A percentile compares a stretch with the other conserved stretches of the same genome.
phyloP scores from a whole-genome alignment of 2,888 invertebrate species.

The Eupithecia abbreviata region DNA sequence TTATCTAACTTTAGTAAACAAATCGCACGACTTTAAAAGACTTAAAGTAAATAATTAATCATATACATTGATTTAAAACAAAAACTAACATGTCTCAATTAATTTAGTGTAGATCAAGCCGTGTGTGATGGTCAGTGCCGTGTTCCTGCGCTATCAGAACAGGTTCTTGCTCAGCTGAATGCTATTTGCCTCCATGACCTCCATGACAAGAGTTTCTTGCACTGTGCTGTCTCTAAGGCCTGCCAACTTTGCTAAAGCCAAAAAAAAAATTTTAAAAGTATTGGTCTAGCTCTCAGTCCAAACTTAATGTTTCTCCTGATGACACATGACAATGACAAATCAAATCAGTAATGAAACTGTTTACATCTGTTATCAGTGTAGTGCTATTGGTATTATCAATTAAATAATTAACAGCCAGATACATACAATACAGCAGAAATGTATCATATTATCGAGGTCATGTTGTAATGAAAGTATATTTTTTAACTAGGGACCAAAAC shows the following conservation, averaged over 20 bases:
- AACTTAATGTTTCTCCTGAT: neutral
- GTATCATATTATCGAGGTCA: neutral
- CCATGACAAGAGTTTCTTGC: neutral
- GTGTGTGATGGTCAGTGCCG: too few species aligned
- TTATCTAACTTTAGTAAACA: too few species aligned
- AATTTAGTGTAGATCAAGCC: too few species aligned
- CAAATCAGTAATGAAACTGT: neutral
- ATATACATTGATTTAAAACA: too few species aligned
- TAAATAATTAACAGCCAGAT: neutral
- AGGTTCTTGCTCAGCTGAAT: too few species aligned
- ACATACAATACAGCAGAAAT: neutral
- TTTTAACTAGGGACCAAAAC: too few species aligned
- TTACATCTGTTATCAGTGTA: conserved; percentile 6
- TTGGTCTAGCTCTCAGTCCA: neutral
- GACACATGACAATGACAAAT: neutral
- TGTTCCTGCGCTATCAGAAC: too few species aligned
- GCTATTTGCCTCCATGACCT: neutral
- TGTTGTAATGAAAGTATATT: neutral
- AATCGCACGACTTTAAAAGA: too few species aligned
- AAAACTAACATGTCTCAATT: too few species aligned
- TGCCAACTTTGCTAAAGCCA: neutral
- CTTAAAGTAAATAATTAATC: too few species aligned
- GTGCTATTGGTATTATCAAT: neutral
- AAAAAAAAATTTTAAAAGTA: neutral
- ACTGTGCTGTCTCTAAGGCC: neutral